Conservation (phyloP, 2,113 vertebrate species). For the Camelus bactrianus region DNA sequence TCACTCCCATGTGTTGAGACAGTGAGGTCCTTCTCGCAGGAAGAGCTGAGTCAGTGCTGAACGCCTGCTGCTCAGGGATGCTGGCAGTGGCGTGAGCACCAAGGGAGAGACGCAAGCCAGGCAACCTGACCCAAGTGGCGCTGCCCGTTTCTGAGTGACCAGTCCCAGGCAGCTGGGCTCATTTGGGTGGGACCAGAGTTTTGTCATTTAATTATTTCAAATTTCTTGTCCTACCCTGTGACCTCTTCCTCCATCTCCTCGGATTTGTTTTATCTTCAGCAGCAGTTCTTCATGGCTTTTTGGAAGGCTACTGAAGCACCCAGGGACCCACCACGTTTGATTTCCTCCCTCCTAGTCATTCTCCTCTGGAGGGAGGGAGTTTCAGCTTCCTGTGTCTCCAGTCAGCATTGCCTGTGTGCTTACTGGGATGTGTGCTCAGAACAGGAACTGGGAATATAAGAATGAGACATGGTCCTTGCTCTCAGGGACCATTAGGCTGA, state of each 20-base stretch:
- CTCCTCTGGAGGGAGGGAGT: background rate
- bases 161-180: background rate
- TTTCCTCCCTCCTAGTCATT: background rate
- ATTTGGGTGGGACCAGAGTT: background rate
- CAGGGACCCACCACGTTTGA: background rate
- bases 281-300: background rate
- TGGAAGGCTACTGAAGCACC: background rate
- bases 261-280: background rate
- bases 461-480: background rate
- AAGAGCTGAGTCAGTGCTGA: background rate
- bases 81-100: rapidly evolving
- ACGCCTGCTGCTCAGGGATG: rapidly evolving
- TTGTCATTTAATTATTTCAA: background rate
- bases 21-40: background rate
- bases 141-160: background rate
- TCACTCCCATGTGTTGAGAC: background rate
- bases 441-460: background rate
- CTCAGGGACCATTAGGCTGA: background rate
- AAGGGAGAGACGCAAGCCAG: background rate
- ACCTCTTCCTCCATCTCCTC: background rate
- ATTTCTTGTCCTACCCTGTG: background rate
- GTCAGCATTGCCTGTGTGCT: background rate
- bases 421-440: background rate
- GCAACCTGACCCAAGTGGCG: rapidly evolving
- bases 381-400: background rate